Evolutionary conservation across 1,140 invertebrate genomes (phyloP).

Genomic region (Drosophila orosa): DNA sequence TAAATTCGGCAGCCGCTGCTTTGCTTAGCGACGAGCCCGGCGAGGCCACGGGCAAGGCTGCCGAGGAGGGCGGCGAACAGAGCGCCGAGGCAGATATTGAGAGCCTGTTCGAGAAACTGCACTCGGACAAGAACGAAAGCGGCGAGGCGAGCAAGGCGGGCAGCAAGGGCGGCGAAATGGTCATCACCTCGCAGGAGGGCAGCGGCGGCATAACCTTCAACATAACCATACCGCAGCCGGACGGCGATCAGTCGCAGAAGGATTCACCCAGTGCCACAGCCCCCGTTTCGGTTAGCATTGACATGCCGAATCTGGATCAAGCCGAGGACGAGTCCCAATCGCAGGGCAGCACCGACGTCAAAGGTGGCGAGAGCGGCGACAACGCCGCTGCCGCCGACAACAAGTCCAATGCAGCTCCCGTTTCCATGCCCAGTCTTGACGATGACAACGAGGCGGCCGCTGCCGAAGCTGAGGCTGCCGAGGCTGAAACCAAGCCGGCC

Average conservation of each 20-base stretch:
- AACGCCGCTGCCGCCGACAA: slow-evolving; percentile 33
- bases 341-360: slow-evolving; percentile 55
- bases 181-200: slow-evolving; percentile 82
- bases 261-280: slow-evolving; percentile 68
- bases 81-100: slow-evolving; percentile 81
- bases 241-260: slow-evolving; percentile 67
- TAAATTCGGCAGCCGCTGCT: slow-evolving; percentile 71
- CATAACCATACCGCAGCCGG: slow-evolving; percentile 81
- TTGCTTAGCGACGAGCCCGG: slow-evolving; percentile 70
- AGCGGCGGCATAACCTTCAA: slow-evolving; percentile 83
- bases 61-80: slow-evolving; percentile 54
- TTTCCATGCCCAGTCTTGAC: slow-evolving; percentile 83
- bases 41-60: slow-evolving; percentile 30
- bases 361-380: slow-evolving; percentile 24
- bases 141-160: slow-evolving; percentile 41
- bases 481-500: slow-evolving; percentile 47
- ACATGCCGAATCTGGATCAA: slow-evolving; percentile 82
- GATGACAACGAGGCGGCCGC: slow-evolving; percentile 77
- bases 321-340: slow-evolving; percentile 78
- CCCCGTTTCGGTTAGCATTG: slow-evolving; percentile 79
- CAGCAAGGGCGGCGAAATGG: slow-evolving; percentile 66
- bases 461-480: slow-evolving; percentile 35
- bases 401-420: slow-evolving; percentile 68
- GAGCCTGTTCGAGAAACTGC: slow-evolving; percentile 83
- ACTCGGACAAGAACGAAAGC: slow-evolving; percentile 80